These are phyloP conservation scores for Drosophila sordidula DNA, from an alignment of 2,888 invertebrate genomes.

Conservation along the genomic window DNA sequence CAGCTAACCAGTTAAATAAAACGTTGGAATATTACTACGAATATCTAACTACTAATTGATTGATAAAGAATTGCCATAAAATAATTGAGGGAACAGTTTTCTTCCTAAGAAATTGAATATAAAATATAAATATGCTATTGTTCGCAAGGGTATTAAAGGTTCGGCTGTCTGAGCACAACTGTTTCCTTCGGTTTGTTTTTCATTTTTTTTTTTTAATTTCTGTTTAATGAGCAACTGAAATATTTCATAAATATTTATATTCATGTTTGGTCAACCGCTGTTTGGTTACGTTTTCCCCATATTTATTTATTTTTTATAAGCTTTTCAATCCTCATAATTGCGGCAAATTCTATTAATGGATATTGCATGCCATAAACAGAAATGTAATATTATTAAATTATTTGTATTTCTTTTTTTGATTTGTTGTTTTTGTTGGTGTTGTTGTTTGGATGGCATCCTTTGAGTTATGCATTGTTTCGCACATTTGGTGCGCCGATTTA, in stretches of 20 bases:
- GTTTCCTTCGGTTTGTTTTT: too few relatives aligned
- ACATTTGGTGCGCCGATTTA: constrained; percentile 76
- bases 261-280: constrained; percentile 14
- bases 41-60: too few relatives aligned
- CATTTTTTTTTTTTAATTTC: constrained; percentile 1
- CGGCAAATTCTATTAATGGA: constrained; percentile 59
- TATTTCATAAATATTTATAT: constrained; percentile 19
- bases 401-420: constrained; percentile 24
- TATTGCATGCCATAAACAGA: constrained; percentile 53
- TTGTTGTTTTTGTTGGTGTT: constrained; percentile 20
- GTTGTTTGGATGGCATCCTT: constrained; percentile 36
- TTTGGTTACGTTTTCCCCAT: constrained; percentile 24
- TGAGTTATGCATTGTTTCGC: constrained; percentile 77
- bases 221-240: constrained; percentile 5
- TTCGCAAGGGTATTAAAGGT: too few relatives aligned
- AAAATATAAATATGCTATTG: too few relatives aligned
- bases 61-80: too few relatives aligned
- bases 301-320: constrained; percentile 3
- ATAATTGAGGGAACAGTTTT: too few relatives aligned
- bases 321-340: constrained; percentile 39
- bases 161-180: not conserved
- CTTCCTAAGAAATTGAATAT: too few relatives aligned
- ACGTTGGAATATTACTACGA: too few relatives aligned
- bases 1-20: too few relatives aligned
- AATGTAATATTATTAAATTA: constrained; percentile 48